These are phyloP conservation scores for Albula goreensis DNA, from an alignment of 2,113 vertebrate species.

Conservation along the genomic window DNA sequence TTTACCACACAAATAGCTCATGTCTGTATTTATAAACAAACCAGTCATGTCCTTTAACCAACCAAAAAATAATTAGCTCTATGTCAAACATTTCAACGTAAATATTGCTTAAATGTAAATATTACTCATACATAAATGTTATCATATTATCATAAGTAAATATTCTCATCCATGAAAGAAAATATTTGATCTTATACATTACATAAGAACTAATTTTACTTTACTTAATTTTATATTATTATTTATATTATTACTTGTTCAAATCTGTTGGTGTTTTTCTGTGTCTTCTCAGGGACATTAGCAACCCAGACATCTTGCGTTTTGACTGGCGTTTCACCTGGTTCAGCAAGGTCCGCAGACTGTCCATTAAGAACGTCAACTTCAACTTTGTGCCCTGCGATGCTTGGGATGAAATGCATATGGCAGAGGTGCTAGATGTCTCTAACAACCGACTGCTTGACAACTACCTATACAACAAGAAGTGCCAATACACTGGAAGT, in stretches of 20 bases:
- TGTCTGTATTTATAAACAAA: neutral
- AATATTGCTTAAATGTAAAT: too few species aligned
- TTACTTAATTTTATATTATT: constrained; percentile 16
- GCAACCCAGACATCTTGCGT: constrained; percentile 79
- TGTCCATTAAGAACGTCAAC: constrained; percentile 73
- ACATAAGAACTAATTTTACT: constrained; percentile 13
- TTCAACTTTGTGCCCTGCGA: constrained; percentile 81
- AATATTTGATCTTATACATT: neutral
- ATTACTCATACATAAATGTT: too few species aligned
- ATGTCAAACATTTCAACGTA: too few species aligned
- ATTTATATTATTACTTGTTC: neutral
- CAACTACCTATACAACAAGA: constrained; percentile 65
- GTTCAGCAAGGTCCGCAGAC: constrained; percentile 65
- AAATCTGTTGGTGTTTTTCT: neutral
- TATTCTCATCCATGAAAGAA: too few species aligned
- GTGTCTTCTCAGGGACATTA: constrained; percentile 71
- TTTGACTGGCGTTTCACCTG: constrained; percentile 85
- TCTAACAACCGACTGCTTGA: constrained; percentile 68
- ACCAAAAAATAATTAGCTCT: too few species aligned
- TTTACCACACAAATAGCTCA: neutral
- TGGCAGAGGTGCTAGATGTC: constrained; percentile 61
- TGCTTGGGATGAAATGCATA: constrained; percentile 70
- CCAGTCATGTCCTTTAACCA: too few species aligned
- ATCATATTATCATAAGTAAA: too few species aligned
- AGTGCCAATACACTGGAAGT: constrained; percentile 58